Conservation (phyloP, 2,797 vertebrate genomes). For the Chaetophractus vellerosus region DNA sequence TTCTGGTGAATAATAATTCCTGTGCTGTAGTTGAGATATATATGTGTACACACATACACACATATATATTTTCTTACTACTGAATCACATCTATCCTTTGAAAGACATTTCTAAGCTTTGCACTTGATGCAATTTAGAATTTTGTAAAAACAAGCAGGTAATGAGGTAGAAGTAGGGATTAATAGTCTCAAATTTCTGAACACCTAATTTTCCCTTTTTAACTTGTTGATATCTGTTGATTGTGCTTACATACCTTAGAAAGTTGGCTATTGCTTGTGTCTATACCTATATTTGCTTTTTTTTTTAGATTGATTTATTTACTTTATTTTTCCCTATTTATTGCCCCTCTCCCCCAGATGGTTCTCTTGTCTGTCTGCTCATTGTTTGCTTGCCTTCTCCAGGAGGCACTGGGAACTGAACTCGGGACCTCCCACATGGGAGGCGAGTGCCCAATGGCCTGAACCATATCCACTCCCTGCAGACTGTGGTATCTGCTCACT, state of each 20-base stretch:
- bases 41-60: too few relatives aligned
- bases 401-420: too few relatives aligned
- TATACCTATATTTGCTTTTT: not conserved
- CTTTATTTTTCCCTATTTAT: too few relatives aligned
- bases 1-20: conserved; percentile 2
- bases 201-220: not conserved
- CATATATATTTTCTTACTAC: conserved; percentile 43
- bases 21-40: conserved; percentile 17
- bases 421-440: too few relatives aligned
- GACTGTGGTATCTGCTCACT: too few relatives aligned
- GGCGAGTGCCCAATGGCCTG: too few relatives aligned
- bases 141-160: conserved; percentile 14
- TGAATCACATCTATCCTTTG: conserved; percentile 46
- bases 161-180: not conserved
- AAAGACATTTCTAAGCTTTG: conserved; percentile 64
- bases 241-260: not conserved
- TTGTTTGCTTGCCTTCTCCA: too few relatives aligned
- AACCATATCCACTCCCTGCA: too few relatives aligned
- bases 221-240: not conserved
- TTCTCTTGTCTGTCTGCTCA: too few relatives aligned
- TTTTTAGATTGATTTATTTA: too few relatives aligned
- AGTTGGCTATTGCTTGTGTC: not conserved
- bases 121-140: conserved; percentile 32
- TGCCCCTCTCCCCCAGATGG: too few relatives aligned
- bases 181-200: not conserved